A percentile compares a stretch with the other conserved stretches of the same genome.
Evolutionary conservation across 2,797 vertebrate genomes (phyloP).

Genomic region (Fistularia commersonii): DNA sequence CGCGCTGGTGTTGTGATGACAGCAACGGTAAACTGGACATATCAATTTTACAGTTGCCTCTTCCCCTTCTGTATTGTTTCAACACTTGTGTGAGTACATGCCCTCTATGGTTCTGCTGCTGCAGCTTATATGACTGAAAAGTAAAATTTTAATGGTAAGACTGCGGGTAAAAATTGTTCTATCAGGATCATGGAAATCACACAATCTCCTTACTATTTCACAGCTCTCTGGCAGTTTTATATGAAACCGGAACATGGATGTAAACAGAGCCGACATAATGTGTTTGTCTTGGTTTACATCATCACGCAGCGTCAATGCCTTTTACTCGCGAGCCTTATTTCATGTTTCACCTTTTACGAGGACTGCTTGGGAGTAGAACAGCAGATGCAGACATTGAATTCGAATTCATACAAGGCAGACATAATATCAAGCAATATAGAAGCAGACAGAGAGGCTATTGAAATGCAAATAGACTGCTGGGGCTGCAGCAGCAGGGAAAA

Average conservation of each 20-base stretch:
- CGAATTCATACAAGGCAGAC: conserved; percentile 75
- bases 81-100: neutral
- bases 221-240: conserved; percentile 33
- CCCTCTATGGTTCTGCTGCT: conserved; percentile 8
- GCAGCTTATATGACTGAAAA: conserved; percentile 5
- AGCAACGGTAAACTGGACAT: conserved; percentile 53
- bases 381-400: conserved; percentile 77
- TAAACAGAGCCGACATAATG: conserved; percentile 36
- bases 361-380: conserved; percentile 62
- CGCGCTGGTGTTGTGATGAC: conserved; percentile 59
- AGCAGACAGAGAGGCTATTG: conserved; percentile 75
- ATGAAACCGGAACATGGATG: conserved; percentile 45
- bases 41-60: conserved; percentile 54
- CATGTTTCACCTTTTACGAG: conserved; percentile 66
- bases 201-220: conserved; percentile 16
- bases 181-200: conserved; percentile 24
- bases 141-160: conserved; percentile 14
- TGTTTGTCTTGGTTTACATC: conserved; percentile 59
- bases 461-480: conserved; percentile 77
- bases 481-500: conserved; percentile 68
- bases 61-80: conserved; percentile 9
- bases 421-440: conserved; percentile 78
- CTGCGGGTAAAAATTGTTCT: conserved; percentile 23
- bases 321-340: conserved; percentile 60
- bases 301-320: conserved; percentile 49